phyloP scores from a whole-genome alignment of 2,113 vertebrate genomes.

The Mungos mungo region DNA sequence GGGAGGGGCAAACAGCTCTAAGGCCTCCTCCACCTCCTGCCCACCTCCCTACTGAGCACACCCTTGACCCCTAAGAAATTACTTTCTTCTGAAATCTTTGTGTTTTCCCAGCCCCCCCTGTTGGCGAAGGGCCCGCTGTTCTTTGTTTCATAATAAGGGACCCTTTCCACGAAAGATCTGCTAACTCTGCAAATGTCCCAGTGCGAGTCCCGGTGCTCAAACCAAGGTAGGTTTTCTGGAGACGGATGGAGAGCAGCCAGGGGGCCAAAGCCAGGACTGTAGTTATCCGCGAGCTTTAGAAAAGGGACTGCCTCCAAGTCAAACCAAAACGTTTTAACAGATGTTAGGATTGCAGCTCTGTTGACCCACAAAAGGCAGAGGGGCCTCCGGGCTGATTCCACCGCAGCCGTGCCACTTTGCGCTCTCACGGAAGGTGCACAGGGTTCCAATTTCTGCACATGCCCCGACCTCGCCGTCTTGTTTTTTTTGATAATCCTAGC shows the following conservation, averaged over 20 bases:
- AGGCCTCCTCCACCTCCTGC: neutral
- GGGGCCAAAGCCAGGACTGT: rapidly evolving
- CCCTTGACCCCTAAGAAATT: neutral
- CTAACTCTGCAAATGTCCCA: neutral
- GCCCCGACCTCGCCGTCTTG: no score
- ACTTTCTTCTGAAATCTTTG: neutral
- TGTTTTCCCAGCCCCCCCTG: neutral
- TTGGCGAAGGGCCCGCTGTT: neutral
- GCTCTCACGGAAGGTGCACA: neutral
- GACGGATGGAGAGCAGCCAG: neutral
- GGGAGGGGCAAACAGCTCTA: neutral
- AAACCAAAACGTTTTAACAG: neutral
- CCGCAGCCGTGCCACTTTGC: rapidly evolving
- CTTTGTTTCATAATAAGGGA: neutral
- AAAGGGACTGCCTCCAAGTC: neutral
- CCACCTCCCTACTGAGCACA: neutral
- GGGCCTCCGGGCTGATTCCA: neutral
- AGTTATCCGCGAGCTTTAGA: neutral
- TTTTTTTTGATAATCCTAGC: neutral
- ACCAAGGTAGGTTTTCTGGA: rapidly evolving
- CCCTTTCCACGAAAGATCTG: neutral
- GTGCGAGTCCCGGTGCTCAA: neutral
- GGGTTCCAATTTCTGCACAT: neutral
- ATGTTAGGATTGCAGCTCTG: neutral
- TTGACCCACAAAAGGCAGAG: neutral